phyloP scores from a whole-genome alignment of 1,140 invertebrate genomes.

The Doryteuthis pealeii region DNA sequence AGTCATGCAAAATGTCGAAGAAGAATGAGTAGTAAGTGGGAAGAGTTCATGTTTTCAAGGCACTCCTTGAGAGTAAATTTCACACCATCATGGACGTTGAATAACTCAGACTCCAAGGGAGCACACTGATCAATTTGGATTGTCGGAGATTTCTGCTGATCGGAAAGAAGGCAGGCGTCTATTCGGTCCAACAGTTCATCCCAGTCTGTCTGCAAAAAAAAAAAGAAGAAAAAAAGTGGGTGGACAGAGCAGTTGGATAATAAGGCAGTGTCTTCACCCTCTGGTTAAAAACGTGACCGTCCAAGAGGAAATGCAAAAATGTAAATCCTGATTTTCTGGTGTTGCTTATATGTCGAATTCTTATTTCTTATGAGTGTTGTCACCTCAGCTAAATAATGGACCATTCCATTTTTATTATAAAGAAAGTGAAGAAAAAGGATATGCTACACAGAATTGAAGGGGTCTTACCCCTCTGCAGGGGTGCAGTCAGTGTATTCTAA shows the following conservation, averaged over 20 bases:
- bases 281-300: too few species aligned
- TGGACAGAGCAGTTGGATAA: not conserved
- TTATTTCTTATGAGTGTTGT: too few species aligned
- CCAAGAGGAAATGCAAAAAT: too few species aligned
- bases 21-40: conserved; percentile 37
- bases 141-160: conserved; percentile 1
- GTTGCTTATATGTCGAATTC: too few species aligned
- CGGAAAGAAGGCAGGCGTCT: conserved; percentile 31
- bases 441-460: too few species aligned
- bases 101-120: conserved; percentile 27
- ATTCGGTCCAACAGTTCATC: conserved; percentile 37
- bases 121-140: conserved; percentile 25
- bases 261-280: not conserved
- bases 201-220: conserved; percentile 39
- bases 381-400: too few species aligned
- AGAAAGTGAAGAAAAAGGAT: too few species aligned
- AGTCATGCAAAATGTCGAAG: conserved; percentile 55
- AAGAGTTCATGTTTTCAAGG: conserved; percentile 5
- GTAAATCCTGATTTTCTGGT: too few species aligned
- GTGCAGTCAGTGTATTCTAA: too few species aligned
- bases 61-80: conserved; percentile 26
- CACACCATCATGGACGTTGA: conserved; percentile 34
- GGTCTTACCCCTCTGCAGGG: too few species aligned
- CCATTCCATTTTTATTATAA: too few species aligned
- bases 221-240: not conserved